Conservation (phyloP, 1,140 invertebrate species). For the Thereuonema tuberculata region DNA sequence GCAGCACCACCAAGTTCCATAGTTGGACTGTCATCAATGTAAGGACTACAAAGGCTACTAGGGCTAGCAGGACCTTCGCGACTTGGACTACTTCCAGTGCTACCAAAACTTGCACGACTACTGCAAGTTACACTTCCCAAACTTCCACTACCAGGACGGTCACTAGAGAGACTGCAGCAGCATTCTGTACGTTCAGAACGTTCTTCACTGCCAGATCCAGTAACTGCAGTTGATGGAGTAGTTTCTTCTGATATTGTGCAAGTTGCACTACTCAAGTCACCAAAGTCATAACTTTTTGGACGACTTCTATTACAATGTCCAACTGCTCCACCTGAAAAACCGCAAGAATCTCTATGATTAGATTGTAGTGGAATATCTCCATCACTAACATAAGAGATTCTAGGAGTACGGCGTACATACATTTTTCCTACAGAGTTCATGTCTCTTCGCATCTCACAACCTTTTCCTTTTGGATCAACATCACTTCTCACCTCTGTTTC, state of each 20-base stretch:
- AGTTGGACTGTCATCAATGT: background rate
- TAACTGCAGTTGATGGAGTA: background rate
- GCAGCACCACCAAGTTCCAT: slow-evolving; percentile 5
- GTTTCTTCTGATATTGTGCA: background rate
- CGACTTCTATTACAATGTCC: background rate
- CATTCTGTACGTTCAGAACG: background rate
- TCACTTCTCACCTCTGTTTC: too few relatives aligned
- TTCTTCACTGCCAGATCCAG: background rate
- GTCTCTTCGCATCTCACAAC: background rate
- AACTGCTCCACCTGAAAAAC: background rate
- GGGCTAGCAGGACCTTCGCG: slow-evolving; percentile 5
- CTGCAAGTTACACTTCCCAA: slow-evolving; percentile 6
- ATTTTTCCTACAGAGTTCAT: background rate
- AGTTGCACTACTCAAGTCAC: background rate
- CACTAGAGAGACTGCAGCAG: background rate
- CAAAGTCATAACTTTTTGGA: slow-evolving; percentile 2
- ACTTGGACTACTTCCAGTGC: background rate
- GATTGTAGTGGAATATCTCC: background rate
- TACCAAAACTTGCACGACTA: slow-evolving; percentile 7
- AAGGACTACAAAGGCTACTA: slow-evolving; percentile 10
- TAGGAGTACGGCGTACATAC: background rate
- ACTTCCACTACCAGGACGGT: background rate
- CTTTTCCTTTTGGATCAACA: background rate
- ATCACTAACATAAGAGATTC: slow-evolving; percentile 9
- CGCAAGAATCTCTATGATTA: too few relatives aligned